Base-by-base conservation (phyloP, 2,888 invertebrate genomes). In the Spilarctia lutea region DNA sequence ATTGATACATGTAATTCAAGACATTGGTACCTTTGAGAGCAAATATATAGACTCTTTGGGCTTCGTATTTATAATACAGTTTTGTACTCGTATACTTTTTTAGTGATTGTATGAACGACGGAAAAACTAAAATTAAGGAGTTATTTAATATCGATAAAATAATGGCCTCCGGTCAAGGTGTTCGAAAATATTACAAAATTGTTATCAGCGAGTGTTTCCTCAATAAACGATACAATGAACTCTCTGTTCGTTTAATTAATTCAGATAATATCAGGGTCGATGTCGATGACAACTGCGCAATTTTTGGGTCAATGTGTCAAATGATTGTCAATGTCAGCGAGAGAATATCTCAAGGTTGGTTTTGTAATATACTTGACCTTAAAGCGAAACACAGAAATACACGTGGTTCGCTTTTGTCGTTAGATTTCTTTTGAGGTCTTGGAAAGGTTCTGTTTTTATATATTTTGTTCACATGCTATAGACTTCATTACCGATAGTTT, bases 141-240 rank as follows among this genome's bases (percentile, higher is more conserved):
- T 42, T 63, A 63, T 20, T 42, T 27, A 45, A 63, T 63, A 63
- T 71, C 42, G 42, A 71, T 60, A 52, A 68, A 48, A n/a, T 65
- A 72, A 52, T 68, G 35, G 8, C 45, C 52, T 52, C 56, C 52
- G 80, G 81, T 87, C 88, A 88, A 86, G 87, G 84, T 45, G 71
- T 71, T 33, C 3, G 11, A 63, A 76, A 71, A 77, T 63, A 80
- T 79, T 79, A 75, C 65, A 35, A 65, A 72, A 74, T 27, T 45
- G 13, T 72, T 84, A 81, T 80, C 78, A 70, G n/a, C 69, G 75
- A 66, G 27, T 65, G 11, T 84, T 87, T 88, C 86, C 85, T 79
- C 76, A 83, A 81, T 85, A 75, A 77, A 72, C n/a, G 72, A 79
- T 77, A 88, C 86, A 88, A 79, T 81, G 86, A 88, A 81, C 85